Base-by-base conservation (phyloP, 1,140 invertebrate species). In the Aricia agestis region DNA sequence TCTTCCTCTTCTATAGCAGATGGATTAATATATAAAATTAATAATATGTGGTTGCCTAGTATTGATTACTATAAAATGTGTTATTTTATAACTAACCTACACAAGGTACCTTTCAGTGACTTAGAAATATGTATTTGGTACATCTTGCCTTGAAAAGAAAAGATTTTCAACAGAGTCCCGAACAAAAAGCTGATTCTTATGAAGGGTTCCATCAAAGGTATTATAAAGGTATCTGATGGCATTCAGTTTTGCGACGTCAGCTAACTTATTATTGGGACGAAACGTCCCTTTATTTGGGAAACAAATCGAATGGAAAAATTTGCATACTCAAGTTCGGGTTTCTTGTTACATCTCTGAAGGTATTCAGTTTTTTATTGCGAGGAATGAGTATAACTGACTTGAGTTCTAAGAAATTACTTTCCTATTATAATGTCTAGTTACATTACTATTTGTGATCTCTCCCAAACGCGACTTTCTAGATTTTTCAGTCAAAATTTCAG, bases 111-210 rank as follows among this genome's bases (percentile, higher is more conserved):
- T n/a, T n/a, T n/a, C n/a, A n/a, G n/a, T 25, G 25, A 25, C 25
- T 25, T 25, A 25, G 25, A 25, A 25, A 25, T 25, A 3, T 25
- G 25, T 36, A 36, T 36, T 9, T 7, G 9, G 36, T 6, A 36
- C 5, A 6, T 0, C 5, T 36, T 9, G 36, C 2, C 9, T 9
- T 9, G 5, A 6, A 36, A 36, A 36, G 36, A 57, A 68, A 32
- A 73, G 74, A 74, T 74, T 66, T 72, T 67, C 68, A 67, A 59
- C 69, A 72, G 69, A 66, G 74, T 76, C 71, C 41, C 72, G 72
- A 70, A 63, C 65, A 66, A 71, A 71, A 52, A 52, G 45, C 45
- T 13, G 45, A 13, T 52, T 13, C 13, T 4, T 15, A 52, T 52
- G 45, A 52, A 42, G 61, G 36, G 36, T 36, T 4, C 9, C 58